These are phyloP conservation scores for Pristionchus arcanus DNA, from an alignment of 2,888 invertebrate genomes.

Conservation along the genomic window DNA sequence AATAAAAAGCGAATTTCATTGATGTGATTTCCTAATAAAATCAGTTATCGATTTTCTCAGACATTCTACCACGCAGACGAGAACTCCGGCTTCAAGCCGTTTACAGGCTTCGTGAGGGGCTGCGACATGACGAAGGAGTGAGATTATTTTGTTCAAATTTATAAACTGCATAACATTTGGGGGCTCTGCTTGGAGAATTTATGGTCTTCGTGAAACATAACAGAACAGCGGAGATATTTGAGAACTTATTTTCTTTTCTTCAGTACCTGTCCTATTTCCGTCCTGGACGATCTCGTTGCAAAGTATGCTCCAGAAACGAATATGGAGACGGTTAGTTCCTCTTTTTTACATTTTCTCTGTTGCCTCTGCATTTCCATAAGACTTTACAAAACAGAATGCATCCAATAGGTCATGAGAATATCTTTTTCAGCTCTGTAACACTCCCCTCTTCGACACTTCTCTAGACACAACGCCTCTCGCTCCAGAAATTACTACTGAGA, in stretches of 20 bases:
- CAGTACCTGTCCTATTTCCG: background rate
- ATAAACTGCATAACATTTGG: too few relatives aligned
- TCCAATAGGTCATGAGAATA: background rate
- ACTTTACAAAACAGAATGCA: background rate
- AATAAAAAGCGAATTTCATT: too few relatives aligned
- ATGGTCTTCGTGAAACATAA: background rate
- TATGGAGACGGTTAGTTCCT: background rate
- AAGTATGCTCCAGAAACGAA: background rate
- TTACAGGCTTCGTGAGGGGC: background rate
- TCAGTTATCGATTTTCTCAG: background rate
- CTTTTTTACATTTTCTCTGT: background rate
- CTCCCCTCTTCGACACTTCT: background rate
- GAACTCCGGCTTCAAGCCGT: background rate
- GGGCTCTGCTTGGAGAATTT: background rate
- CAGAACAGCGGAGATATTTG: background rate
- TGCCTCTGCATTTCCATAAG: too few relatives aligned
- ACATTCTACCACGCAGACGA: background rate
- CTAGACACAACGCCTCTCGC: background rate
- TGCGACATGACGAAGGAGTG: background rate
- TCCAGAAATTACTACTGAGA: background rate
- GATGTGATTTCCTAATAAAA: too few relatives aligned
- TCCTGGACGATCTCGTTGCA: background rate
- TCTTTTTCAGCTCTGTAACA: slow-evolving; percentile 7
- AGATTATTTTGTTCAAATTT: background rate
- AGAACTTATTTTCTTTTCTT: background rate